phyloP scores from a whole-genome alignment of 2,113 vertebrate genomes.

The Heterotis niloticus region DNA sequence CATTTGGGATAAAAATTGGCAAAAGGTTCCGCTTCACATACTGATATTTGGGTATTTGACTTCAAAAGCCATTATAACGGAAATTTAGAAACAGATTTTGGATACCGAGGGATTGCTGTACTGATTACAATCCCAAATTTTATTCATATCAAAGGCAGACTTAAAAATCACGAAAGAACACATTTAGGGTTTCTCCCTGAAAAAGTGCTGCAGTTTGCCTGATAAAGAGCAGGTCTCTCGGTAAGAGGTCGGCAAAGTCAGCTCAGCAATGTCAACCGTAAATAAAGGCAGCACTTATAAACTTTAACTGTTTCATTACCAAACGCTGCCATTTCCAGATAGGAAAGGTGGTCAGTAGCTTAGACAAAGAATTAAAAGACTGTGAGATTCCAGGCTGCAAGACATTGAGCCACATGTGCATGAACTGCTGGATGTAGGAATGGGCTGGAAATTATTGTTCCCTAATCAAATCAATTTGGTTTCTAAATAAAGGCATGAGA shows the following conservation, averaged over 20 bases:
- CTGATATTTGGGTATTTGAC: too few relatives aligned
- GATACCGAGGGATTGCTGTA: too few relatives aligned
- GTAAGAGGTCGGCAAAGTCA: not conserved
- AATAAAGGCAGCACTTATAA: constrained; percentile 1
- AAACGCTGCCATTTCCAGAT: not conserved
- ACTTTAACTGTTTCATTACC: not conserved
- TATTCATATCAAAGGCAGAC: too few relatives aligned
- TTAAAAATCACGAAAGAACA: too few relatives aligned
- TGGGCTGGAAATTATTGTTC: constrained; percentile 9
- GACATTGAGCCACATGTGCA: not conserved
- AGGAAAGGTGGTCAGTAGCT: not conserved
- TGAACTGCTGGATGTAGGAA: not conserved
- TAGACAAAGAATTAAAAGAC: not conserved
- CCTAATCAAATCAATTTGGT: not conserved
- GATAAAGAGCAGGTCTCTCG: not conserved
- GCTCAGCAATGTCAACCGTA: not conserved
- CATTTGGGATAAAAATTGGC: too few relatives aligned
- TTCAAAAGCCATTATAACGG: too few relatives aligned
- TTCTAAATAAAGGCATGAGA: not conserved
- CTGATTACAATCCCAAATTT: too few relatives aligned
- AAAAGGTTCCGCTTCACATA: too few relatives aligned
- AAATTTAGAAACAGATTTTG: too few relatives aligned
- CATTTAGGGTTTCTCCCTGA: not conserved
- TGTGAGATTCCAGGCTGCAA: not conserved
- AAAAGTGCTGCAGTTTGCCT: not conserved